A percentile compares a stretch with the other conserved stretches of the same genome.
These are phyloP conservation scores for Horisme vitalbata DNA, from an alignment of 2,888 invertebrate species.

Conservation along the genomic window DNA sequence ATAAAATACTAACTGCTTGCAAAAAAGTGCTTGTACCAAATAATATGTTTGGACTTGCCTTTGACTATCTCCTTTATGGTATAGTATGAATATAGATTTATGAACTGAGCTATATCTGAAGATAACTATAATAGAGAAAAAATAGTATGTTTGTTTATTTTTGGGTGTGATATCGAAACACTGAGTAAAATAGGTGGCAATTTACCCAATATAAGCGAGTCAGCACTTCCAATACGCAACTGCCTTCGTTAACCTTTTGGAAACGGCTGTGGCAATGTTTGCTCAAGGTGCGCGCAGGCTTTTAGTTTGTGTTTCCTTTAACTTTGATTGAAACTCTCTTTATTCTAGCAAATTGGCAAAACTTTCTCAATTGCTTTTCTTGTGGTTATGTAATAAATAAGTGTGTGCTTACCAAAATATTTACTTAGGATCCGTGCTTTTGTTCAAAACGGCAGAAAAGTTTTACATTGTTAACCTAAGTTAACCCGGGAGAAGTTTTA, in stretches of 20 bases:
- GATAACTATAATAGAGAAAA: too few species aligned
- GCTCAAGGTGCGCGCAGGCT: slow-evolving; percentile 33
- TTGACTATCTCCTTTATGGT: too few species aligned
- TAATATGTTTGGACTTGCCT: too few species aligned
- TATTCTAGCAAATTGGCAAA: slow-evolving; percentile 74
- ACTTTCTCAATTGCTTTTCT: slow-evolving; percentile 73
- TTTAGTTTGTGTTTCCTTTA: slow-evolving; percentile 44
- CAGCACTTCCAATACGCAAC: slow-evolving; percentile 14
- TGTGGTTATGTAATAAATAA: slow-evolving; percentile 40
- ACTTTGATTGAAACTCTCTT: slow-evolving; percentile 63
- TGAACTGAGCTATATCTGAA: too few species aligned
- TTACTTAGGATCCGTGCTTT: slow-evolving; percentile 15
- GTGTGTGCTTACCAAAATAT: slow-evolving; percentile 23
- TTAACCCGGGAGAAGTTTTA: too few species aligned
- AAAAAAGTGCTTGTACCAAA: too few species aligned
- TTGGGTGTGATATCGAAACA: too few species aligned
- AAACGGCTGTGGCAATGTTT: slow-evolving; percentile 26
- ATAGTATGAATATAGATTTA: too few species aligned
- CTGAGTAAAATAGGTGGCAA: too few species aligned
- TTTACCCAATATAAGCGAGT: slow-evolving; percentile 2
- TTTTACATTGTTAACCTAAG: too few species aligned
- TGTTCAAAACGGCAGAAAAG: slow-evolving; percentile 23
- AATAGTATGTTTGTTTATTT: too few species aligned
- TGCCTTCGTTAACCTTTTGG: slow-evolving; percentile 24
- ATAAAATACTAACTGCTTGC: too few species aligned